Base-by-base conservation (phyloP, 1,140 invertebrate genomes). In the Leptinotarsa defecta region DNA sequence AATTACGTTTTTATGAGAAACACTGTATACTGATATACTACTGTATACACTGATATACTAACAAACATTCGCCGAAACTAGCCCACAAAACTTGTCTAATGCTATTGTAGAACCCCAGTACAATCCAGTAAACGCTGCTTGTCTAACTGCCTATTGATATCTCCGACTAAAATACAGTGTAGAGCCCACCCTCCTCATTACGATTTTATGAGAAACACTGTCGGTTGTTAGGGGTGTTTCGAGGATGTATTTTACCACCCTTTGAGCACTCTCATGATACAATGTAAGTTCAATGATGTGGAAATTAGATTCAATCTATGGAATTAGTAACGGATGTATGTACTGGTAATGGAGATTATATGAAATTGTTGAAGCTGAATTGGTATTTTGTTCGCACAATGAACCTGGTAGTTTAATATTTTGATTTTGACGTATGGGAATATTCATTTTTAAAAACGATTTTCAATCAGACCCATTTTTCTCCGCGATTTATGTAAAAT, bases 221-320 rank as follows among this genome's bases (percentile, higher is more conserved):
- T 57, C 52, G 52, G n/a, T 17, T 57, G n/a, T 57, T 57, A 57
- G 52, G 52, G 52, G 52, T 57, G 52, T 57, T 57, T 57, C 13
- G 13, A 57, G 52, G 52, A 57, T 57, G 52, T 57, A 57, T 57
- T 57, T n/a, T 57, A n/a, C 15, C 52, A 57, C 52, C 52, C 52
- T 57, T 57, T 57, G 52, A 57, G 52, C n/a, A 57, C 52, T 57
- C 15, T 17, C 52, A 17, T n/a, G 52, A 15, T 57, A 57, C 52
- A 57, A 57, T 57, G n/a, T 57, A 4, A 15, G n/a, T n/a, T 57
- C 52, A 57, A 57, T 57, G 52, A 57, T 57, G 52, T 57, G 52
- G 52, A 57, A 57, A 57, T 57, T 57, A 57, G 13, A 57, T 15
- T 57, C 15, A 57, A 57, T 57, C 17, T 15, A 15, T 57, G 15